phyloP scores from a whole-genome alignment of 1,140 invertebrate genomes.

The Aradophagus sp. region DNA sequence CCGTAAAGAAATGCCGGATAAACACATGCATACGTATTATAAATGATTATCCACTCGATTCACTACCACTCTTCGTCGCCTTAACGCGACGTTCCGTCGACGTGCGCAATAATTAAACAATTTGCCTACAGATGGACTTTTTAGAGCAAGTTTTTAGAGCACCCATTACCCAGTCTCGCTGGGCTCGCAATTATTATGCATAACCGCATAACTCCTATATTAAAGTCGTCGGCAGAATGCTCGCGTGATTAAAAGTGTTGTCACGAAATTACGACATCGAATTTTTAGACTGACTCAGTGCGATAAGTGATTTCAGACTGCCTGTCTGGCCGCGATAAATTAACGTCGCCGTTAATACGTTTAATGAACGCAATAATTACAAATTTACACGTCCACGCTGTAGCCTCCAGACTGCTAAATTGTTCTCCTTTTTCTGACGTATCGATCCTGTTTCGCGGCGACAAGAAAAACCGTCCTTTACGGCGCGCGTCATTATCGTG shows the following conservation, averaged over 20 bases:
- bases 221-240: constrained; percentile 69
- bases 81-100: constrained; percentile 35
- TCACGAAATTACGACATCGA: constrained; percentile 53
- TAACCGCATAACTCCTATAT: constrained; percentile 74
- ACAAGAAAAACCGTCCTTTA: constrained; percentile 6
- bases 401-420: constrained; percentile 15
- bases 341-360: constrained; percentile 22
- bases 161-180: constrained; percentile 56
- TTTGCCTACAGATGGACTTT: constrained; percentile 75
- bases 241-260: constrained; percentile 75
- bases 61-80: constrained; percentile 38
- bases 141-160: constrained; percentile 69
- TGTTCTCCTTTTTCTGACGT: constrained; percentile 12
- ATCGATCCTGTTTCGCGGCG: constrained; percentile 17
- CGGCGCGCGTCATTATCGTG: background rate
- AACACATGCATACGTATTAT: constrained; percentile 38
- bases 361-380: constrained; percentile 35
- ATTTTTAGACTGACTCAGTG: constrained; percentile 44
- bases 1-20: too few species aligned
- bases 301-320: constrained; percentile 49
- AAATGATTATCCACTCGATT: constrained; percentile 50
- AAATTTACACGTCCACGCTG: constrained; percentile 26
- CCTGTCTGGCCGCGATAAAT: constrained; percentile 18
- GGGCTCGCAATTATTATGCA: constrained; percentile 67
- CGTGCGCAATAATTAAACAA: constrained; percentile 72